These are phyloP conservation scores for Caenorhabditis sp. DNA, from an alignment of 2,888 invertebrate genomes.

Conservation along the genomic window DNA sequence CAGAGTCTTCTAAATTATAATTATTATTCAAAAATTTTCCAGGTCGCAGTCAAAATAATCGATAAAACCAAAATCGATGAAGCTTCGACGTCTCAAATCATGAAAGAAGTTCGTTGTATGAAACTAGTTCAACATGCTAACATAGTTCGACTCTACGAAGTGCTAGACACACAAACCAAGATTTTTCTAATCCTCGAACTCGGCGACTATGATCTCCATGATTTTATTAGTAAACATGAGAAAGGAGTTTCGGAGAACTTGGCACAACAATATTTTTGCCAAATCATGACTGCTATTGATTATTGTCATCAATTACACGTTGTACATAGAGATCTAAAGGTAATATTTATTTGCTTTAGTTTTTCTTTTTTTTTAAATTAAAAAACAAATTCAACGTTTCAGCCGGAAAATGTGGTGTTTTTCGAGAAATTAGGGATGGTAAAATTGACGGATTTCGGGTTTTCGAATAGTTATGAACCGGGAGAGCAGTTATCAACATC, in stretches of 20 bases:
- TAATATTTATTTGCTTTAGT: too few relatives aligned
- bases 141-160: slow-evolving; percentile 96
- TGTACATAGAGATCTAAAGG: slow-evolving; percentile 89
- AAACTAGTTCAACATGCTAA: slow-evolving; percentile 98
- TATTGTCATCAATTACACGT: slow-evolving; percentile 92
- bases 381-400: slow-evolving; percentile 41
- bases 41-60: slow-evolving; percentile 81
- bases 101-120: slow-evolving; percentile 89
- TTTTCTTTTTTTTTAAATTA: background rate
- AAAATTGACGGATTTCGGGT: slow-evolving; percentile 97
- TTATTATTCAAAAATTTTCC: slow-evolving; percentile 33
- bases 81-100: slow-evolving; percentile 91
- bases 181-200: slow-evolving; percentile 85
- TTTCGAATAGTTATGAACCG: slow-evolving; percentile 87
- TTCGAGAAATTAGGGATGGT: slow-evolving; percentile 95
- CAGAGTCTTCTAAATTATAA: too few relatives aligned
- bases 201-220: slow-evolving; percentile 97
- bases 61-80: slow-evolving; percentile 98
- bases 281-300: slow-evolving; percentile 96
- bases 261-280: slow-evolving; percentile 84
- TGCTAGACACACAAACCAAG: slow-evolving; percentile 96
- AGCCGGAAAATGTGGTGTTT: slow-evolving; percentile 97
- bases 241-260: slow-evolving; percentile 78
- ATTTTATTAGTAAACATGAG: slow-evolving; percentile 95
- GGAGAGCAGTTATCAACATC: slow-evolving; percentile 96